Percentiles rank a stretch among this genome's conserved stretches.
These are phyloP conservation scores for Trididemnum clinides DNA, from an alignment of 23 tunicate genomes.

Conservation along the genomic window DNA sequence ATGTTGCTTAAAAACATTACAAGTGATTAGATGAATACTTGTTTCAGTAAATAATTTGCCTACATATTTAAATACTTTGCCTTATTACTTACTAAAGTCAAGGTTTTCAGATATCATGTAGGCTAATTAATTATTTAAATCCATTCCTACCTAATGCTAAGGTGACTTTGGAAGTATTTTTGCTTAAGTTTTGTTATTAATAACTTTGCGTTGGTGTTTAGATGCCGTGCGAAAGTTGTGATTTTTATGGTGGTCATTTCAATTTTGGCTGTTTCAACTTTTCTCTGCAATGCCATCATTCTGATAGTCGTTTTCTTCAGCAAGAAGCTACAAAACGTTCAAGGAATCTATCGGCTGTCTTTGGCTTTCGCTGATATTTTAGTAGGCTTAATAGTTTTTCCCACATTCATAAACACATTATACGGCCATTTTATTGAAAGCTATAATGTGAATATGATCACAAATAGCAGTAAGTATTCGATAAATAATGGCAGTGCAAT, in stretches of 20 bases:
- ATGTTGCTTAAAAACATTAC: too few relatives aligned
- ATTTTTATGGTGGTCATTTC: conserved; percentile 21
- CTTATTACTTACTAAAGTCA: too few relatives aligned
- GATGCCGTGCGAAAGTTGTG: conserved; percentile 52
- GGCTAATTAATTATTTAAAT: too few relatives aligned
- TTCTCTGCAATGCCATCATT: conserved; percentile 52
- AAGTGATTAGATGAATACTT: too few relatives aligned
- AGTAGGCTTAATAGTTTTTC: conserved; percentile 59
- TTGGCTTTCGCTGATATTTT: conserved; percentile 61
- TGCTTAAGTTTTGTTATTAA: too few relatives aligned
- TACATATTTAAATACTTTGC: too few relatives aligned
- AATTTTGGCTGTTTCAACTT: conserved; percentile 35
- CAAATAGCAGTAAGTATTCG: conserved; percentile 10
- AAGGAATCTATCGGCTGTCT: conserved; percentile 57
- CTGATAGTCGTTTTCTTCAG: conserved; percentile 34
- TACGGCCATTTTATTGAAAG: not conserved
- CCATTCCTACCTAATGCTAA: too few relatives aligned
- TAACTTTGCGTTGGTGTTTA: conserved; percentile 51
- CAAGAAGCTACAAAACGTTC: conserved; percentile 44
- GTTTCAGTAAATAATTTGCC: too few relatives aligned
- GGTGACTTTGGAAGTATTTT: too few relatives aligned
- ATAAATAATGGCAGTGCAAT: not conserved
- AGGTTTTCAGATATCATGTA: too few relatives aligned
- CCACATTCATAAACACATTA: conserved; percentile 59
- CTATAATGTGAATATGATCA: conserved; percentile 22